Percentiles rank a stretch among this genome's conserved stretches.
These are phyloP conservation scores for Chaetodon trifasciatus DNA, from an alignment of 2,797 vertebrate genomes.

Conservation along the genomic window DNA sequence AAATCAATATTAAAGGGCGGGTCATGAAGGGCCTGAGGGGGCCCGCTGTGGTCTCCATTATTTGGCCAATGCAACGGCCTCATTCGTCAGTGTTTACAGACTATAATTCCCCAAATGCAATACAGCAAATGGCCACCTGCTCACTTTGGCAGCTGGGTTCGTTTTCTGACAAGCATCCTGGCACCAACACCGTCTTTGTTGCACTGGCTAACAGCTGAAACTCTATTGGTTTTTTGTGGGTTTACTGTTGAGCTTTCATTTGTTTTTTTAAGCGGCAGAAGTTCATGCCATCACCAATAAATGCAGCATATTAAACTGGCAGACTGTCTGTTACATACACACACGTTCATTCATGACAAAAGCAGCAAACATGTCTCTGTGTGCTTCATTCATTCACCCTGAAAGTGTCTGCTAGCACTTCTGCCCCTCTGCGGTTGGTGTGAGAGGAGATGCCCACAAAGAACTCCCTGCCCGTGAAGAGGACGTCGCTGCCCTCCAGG, in stretches of 20 bases:
- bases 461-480: conserved; percentile 94
- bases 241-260: conserved; percentile 17
- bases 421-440: conserved; percentile 92
- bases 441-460: conserved; percentile 94
- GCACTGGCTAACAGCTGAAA: conserved; percentile 1
- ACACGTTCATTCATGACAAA: neutral
- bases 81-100: conserved; percentile 65
- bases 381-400: conserved; percentile 76
- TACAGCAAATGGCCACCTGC: conserved; percentile 68
- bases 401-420: conserved; percentile 92
- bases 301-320: neutral
- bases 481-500: conserved; percentile 92
- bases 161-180: conserved; percentile 25
- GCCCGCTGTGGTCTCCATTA: conserved; percentile 34
- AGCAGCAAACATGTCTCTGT: neutral
- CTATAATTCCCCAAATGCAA: conserved; percentile 65
- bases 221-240: neutral
- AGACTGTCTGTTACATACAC: neutral
- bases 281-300: neutral
- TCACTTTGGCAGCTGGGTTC: conserved; percentile 56
- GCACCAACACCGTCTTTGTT: neutral
- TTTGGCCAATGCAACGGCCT: conserved; percentile 33
- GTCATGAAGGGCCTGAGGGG: conserved; percentile 9
- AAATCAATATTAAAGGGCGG: conserved; percentile 61
- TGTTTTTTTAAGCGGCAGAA: neutral